A percentile compares a stretch with the other conserved stretches of the same genome.
Evolutionary conservation across 2,888 invertebrate genomes (phyloP).

Genomic region (Ochlodes sylvanus): DNA sequence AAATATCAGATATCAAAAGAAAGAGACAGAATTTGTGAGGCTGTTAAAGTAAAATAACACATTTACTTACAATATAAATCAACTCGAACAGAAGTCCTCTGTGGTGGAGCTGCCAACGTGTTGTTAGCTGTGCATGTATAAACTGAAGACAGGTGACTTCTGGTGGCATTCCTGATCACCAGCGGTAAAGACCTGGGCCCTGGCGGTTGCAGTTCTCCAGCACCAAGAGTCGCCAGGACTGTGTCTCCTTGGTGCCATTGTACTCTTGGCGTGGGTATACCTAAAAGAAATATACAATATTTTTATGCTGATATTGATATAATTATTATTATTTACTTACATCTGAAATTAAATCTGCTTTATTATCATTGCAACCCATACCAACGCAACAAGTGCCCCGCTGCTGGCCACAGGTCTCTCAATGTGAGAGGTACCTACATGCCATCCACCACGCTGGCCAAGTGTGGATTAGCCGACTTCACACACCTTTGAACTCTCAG

Average conservation of each 20-base stretch:
- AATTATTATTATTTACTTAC: no score
- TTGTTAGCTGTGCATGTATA: constrained; percentile 90
- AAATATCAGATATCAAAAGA: no score
- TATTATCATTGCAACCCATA: no score
- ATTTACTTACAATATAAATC: constrained; percentile 87
- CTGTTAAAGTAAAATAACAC: not conserved
- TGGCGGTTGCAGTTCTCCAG: constrained; percentile 61
- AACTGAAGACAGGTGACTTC: constrained; percentile 86
- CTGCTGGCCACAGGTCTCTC: no score
- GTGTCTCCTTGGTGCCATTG: constrained; percentile 77
- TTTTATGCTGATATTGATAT: no score
- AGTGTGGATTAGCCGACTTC: no score
- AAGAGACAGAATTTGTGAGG: no score
- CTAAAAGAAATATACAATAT: constrained; percentile 48
- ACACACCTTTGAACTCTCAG: no score
- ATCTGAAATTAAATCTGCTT: no score
- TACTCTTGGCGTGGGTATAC: constrained; percentile 73
- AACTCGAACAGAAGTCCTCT: constrained; percentile 86
- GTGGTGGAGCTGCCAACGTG: constrained; percentile 87
- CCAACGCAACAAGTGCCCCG: no score
- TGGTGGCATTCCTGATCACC: constrained; percentile 71
- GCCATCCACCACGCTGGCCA: no score
- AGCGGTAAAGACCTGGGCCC: constrained; percentile 61
- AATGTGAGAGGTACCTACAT: no score
- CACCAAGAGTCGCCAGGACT: constrained; percentile 63